Evolutionary conservation across 2,888 invertebrate genomes (phyloP).

Genomic region (Heliconius ethilla): DNA sequence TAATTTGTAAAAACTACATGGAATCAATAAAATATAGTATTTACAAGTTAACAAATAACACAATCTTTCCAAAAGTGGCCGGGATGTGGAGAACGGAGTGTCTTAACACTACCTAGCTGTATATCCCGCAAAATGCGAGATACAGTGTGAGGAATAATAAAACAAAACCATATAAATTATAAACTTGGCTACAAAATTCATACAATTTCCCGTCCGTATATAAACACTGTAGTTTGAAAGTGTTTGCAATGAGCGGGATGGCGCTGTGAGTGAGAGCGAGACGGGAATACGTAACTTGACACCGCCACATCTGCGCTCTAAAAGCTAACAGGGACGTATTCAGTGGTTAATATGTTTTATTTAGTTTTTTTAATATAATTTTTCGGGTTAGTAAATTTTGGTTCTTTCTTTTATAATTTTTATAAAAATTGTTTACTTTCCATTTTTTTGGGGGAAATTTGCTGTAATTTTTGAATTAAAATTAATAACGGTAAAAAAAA

Average conservation of each 20-base stretch:
- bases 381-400: background rate
- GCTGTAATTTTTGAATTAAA: background rate
- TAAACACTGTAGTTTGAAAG: slow-evolving; percentile 40
- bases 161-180: slow-evolving; percentile 5
- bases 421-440: background rate
- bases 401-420: background rate
- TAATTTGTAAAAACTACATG: too few relatives aligned
- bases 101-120: background rate
- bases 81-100: background rate
- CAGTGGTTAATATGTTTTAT: slow-evolving; percentile 10
- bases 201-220: slow-evolving; percentile 42
- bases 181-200: slow-evolving; percentile 20
- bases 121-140: background rate
- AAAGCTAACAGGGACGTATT: slow-evolving; percentile 65
- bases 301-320: slow-evolving; percentile 75
- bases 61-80: too few relatives aligned
- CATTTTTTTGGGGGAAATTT: background rate
- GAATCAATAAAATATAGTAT: too few relatives aligned
- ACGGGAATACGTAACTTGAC: slow-evolving; percentile 64
- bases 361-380: background rate
- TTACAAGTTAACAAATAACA: too few relatives aligned
- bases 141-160: background rate
- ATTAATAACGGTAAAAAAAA: too few relatives aligned
- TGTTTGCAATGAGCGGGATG: slow-evolving; percentile 51
- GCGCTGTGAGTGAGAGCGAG: slow-evolving; percentile 51